Evolutionary conservation across 1,140 invertebrate species (phyloP), one percentile per base, ranked within the genome.

Genomic region (Drosophila parabipectinata): DNA sequence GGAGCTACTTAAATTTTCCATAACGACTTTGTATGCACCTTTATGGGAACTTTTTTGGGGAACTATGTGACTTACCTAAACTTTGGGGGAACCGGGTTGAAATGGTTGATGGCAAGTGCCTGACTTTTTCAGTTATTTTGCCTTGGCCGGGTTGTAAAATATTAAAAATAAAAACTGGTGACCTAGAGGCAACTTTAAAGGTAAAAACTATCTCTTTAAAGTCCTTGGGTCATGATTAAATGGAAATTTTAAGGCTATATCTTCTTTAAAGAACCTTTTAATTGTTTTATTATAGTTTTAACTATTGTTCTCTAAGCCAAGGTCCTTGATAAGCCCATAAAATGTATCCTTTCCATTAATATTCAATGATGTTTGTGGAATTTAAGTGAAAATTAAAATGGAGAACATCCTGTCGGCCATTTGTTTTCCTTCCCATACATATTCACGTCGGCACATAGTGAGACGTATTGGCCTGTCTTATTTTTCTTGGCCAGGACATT

Each of bases 31-130:
- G 34, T 62, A 52, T 64, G 63, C 63, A 67, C 59, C 63, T 67
- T 67, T 52, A 67, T 64, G 63, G 59, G 64, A 67, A 12, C 64
- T 67, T 67, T 67, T 63, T 47, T 10, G 44, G 34, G 63, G 28
- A 67, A 67, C 59, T 67, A 67, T 67, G 63, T 52, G 63, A 64
- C 63, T 32, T 64, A 52, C 34, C 50, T 30, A 41, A 67, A 67
- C 47, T 67, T 63, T 63, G 45, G 7, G n/a, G 41, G 6, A 48
- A 30, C 14, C 34, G 63, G 44, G 41, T 18, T 41, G 30, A 45
- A 39, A 39, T 66, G 58, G 24, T 66, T 44, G 56, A 59, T 8
- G 54, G 61, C 37, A 28, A 59, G 39, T 24, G 26, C 26, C 59
- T 30, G 26, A 30, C 34, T 67, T 63, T 67, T 44, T 18, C 63